Conservation (phyloP, 2,888 invertebrate genomes). For the Diarsia dahlii region DNA sequence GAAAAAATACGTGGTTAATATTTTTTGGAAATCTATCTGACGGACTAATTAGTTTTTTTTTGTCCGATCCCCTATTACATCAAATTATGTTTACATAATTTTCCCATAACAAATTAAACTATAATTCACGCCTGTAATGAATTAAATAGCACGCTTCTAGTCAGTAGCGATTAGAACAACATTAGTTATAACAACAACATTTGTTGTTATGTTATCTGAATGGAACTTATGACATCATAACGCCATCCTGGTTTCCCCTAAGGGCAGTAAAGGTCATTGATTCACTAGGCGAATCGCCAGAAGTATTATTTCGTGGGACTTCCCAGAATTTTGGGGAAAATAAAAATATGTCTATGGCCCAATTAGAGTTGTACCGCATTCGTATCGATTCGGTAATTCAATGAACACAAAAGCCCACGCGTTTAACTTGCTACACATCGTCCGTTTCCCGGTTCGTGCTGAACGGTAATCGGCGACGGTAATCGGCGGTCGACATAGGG, state of each 20-base stretch:
- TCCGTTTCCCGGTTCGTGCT: background rate
- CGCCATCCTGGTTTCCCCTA: background rate
- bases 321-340: background rate
- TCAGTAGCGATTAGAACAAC: constrained; percentile 12
- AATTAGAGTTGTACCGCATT: background rate
- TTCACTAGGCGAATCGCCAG: background rate
- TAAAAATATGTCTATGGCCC: background rate
- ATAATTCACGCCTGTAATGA: background rate
- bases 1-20: too few relatives aligned
- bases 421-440: background rate
- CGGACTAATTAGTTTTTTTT: too few relatives aligned
- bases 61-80: too few relatives aligned
- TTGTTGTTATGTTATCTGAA: constrained; percentile 18
- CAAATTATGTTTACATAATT: background rate
- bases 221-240: constrained; percentile 10
- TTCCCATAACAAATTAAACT: constrained; percentile 4
- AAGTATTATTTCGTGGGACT: background rate
- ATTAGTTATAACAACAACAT: constrained; percentile 11
- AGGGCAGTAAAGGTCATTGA: background rate
- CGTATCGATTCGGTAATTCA: background rate
- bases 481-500: background rate
- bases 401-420: background rate
- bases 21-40: too few relatives aligned
- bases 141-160: constrained; percentile 15
- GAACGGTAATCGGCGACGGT: background rate